These are phyloP conservation scores for Rhinichthys klamathensis DNA, from an alignment of 2,113 vertebrate genomes.

Conservation along the genomic window DNA sequence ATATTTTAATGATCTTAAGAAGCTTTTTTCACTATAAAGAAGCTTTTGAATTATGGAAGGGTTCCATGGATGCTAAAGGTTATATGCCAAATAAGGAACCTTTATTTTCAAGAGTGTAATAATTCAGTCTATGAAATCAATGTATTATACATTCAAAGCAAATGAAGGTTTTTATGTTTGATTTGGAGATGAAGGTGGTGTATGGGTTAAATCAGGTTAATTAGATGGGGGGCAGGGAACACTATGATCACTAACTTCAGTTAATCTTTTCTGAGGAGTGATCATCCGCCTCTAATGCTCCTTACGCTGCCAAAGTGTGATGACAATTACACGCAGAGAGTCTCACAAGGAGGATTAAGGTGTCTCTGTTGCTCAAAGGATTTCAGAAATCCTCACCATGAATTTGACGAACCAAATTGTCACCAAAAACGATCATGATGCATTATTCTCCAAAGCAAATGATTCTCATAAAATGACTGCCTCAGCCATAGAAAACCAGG, in stretches of 20 bases:
- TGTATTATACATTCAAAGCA: neutral
- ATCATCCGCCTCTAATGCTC: slow-evolving; percentile 45
- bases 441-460: neutral
- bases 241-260: slow-evolving; percentile 21
- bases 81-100: neutral
- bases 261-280: slow-evolving; percentile 11
- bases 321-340: slow-evolving; percentile 45
- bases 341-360: slow-evolving; percentile 2
- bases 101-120: neutral
- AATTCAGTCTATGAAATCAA: neutral
- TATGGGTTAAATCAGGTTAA: slow-evolving; percentile 47
- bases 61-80: neutral
- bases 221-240: slow-evolving; percentile 12
- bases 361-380: neutral
- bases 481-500: neutral
- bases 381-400: slow-evolving; percentile 12
- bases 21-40: neutral
- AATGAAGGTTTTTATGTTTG: neutral
- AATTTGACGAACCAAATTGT: neutral
- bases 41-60: neutral
- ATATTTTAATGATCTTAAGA: neutral
- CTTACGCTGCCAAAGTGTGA: slow-evolving; percentile 41
- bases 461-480: neutral
- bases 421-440: neutral
- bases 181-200: slow-evolving; percentile 26